Base-by-base conservation (phyloP, 2,797 vertebrate genomes). In the Chiloscyllium punctatum region DNA sequence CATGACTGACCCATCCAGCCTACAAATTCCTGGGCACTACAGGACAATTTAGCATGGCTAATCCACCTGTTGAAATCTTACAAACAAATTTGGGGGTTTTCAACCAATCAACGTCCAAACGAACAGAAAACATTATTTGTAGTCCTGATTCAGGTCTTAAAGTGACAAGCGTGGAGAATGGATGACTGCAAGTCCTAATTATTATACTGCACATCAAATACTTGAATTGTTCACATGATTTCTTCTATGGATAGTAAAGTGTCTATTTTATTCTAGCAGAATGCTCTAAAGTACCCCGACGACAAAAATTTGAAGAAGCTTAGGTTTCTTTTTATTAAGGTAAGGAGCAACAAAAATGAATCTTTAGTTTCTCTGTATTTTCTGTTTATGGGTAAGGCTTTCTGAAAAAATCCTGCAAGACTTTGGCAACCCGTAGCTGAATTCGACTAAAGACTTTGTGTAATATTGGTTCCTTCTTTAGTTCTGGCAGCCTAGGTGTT, bases 261-360 rank as follows among this genome's bases (percentile, higher is more conserved):
- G 51, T 30, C 86, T 88, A 27, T 88, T 51, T 88, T 88, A 57
- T 57, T 88, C 25, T 88, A 9, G 21, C 51, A 88, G 86, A 88
- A 88, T 33, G 53, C 48, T 15, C 0, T 88, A 57, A 88, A 88
- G 51, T 2, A 1, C 23, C 53, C 27, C 88, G 51, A 57, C 5
- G 51, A 57, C 53, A 51, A 88, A 88, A 23, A 57, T 53, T 13
- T 88, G 51, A 88, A 57, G 86, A 88, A 30, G 51, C 86, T 88
- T 33, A 53, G 51, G 86, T 88, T 88, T 30, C 86, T 88, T 30
- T 88, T 88, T 27, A 88, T 88, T 88, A 88, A 88, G 86, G 86
- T 88, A 88, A 88, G 86, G 25, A 87, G 11, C 25, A 53, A 53
- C 48, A 87, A 87, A 48, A 86, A 86, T 27, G n/a, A 25, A 53